Evolutionary conservation across 2,888 invertebrate genomes (phyloP).

Genomic region (Nomada lathburiana): DNA sequence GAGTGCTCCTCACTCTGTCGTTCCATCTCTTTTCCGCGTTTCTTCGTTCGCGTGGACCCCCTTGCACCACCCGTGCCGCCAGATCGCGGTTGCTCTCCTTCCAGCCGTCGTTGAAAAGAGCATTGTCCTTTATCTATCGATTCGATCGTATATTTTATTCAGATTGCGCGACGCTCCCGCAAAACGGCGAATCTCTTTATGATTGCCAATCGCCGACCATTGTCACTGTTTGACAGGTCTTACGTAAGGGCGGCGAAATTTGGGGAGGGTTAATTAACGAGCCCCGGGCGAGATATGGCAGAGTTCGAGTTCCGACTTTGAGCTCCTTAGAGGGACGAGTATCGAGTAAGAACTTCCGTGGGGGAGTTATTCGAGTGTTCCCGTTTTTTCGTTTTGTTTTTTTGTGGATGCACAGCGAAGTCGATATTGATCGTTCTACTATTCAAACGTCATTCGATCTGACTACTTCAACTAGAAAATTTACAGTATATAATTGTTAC

Average conservation of each 20-base stretch:
- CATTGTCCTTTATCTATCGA: constrained; percentile 84
- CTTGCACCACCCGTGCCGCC: constrained; percentile 28
- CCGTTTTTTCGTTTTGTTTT: neutral
- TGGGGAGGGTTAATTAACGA: constrained; percentile 57
- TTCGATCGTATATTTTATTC: constrained; percentile 84
- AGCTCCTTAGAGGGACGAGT: constrained; percentile 25
- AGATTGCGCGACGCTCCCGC: constrained; percentile 79
- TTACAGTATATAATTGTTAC: too few relatives aligned
- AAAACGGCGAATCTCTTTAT: constrained; percentile 82
- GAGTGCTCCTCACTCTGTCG: constrained; percentile 64
- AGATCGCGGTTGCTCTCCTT: constrained; percentile 61
- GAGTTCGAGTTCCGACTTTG: neutral
- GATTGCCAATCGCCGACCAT: constrained; percentile 82
- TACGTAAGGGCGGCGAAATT: constrained; percentile 53
- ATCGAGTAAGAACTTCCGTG: constrained; percentile 50
- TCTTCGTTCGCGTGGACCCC: constrained; percentile 45
- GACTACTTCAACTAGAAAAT: too few relatives aligned
- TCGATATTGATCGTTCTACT: too few relatives aligned
- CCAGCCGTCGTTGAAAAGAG: constrained; percentile 81
- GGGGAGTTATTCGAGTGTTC: constrained; percentile 6
- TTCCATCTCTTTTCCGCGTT: constrained; percentile 58
- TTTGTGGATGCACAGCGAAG: neutral
- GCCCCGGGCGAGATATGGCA: constrained; percentile 30
- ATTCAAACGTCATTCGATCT: too few relatives aligned
- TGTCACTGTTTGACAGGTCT: constrained; percentile 66